phyloP scores from a whole-genome alignment of 37 sponge, comb jelly and placozoan genomes.

The Chondrilla cf. caribensis region DNA sequence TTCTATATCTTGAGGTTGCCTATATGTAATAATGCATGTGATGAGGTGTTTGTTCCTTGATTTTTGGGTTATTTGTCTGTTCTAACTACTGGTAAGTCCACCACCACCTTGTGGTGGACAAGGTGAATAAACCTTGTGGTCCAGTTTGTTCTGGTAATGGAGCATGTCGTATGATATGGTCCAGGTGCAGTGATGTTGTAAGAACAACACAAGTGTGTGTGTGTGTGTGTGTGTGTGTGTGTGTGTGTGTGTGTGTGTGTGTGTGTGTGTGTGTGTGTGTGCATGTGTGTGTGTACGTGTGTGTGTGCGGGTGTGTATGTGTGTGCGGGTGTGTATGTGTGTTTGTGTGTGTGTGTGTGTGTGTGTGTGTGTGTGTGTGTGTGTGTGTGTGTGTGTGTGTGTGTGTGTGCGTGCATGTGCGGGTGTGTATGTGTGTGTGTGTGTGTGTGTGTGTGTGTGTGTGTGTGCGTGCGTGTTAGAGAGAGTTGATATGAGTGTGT shows the following conservation, averaged over 20 bases:
- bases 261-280: constrained; percentile 8
- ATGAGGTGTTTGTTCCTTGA: too few relatives aligned
- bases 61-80: too few relatives aligned
- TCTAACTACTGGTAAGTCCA: too few relatives aligned
- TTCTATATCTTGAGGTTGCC: too few relatives aligned
- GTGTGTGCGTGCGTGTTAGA: constrained; percentile 7
- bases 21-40: too few relatives aligned
- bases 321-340: constrained; percentile 13
- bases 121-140: too few relatives aligned
- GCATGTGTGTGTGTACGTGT: neutral
- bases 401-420: neutral
- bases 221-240: neutral
- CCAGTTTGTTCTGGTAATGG: too few relatives aligned
- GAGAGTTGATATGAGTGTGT: neutral
- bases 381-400: constrained; percentile 16
- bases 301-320: constrained; percentile 3
- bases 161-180: too few relatives aligned
- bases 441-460: constrained; percentile 26
- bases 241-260: constrained; percentile 21
- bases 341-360: constrained; percentile 23
- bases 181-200: too few relatives aligned
- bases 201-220: too few relatives aligned
- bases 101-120: too few relatives aligned
- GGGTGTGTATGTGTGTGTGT: constrained; percentile 15
- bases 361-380: constrained; percentile 31